A percentile compares a stretch with the other conserved stretches of the same genome.
Conservation (phyloP, 2,888 invertebrate species). For the Junonia oenone region DNA sequence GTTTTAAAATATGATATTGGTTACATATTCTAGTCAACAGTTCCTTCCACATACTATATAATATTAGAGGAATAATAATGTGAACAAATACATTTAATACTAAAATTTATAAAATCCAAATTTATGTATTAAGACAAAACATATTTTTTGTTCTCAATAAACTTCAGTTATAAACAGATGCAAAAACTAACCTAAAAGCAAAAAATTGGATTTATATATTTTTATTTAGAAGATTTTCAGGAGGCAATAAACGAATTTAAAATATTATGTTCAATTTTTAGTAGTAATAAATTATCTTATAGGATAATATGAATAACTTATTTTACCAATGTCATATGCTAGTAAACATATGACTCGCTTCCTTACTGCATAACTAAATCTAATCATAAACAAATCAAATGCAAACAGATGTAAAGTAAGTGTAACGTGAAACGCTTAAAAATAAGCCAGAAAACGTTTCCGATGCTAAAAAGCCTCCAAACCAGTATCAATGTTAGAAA, state of each 20-base stretch:
- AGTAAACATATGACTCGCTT: slow-evolving; percentile 26
- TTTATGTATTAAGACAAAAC: no score
- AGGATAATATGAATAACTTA: not conserved
- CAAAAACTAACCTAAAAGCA: no score
- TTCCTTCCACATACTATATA: no score
- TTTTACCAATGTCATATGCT: slow-evolving; percentile 15
- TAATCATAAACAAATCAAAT: slow-evolving; percentile 3
- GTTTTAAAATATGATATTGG: no score
- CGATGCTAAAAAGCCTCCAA: not conserved
- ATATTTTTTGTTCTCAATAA: no score
- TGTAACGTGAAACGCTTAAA: not conserved
- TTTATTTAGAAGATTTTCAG: not conserved
- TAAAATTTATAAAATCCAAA: no score
- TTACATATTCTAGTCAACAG: no score
- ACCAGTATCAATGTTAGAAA: slow-evolving; percentile 47
- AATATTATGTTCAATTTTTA: not conserved
- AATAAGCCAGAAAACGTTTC: slow-evolving; percentile 6
- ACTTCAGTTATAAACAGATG: no score
- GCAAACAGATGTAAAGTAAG: not conserved
- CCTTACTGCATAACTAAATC: slow-evolving; percentile 6
- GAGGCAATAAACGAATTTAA: not conserved
- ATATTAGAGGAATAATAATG: no score
- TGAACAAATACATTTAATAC: no score
- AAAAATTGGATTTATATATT: no score
- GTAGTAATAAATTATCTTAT: not conserved